Base-by-base conservation (phyloP, 2,888 invertebrate genomes). In the Plagodis dolabraria region DNA sequence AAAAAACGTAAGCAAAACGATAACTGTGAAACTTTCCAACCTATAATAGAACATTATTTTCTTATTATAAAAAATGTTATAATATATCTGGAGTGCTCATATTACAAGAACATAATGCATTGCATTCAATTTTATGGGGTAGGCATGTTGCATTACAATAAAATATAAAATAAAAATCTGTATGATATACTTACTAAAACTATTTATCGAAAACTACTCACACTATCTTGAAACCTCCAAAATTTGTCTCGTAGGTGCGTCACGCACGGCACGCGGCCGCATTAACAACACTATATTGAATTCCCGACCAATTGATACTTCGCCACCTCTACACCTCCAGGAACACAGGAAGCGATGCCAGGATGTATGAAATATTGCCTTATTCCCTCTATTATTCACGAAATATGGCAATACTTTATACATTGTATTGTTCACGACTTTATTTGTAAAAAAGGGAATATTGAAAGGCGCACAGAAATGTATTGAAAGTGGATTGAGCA, bases 291-390 rank as follows among this genome's bases (percentile, higher is more conserved):
- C 77, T 79, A 83, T 89, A 89, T 88, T 87, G 86, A 87, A 89
- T 88, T 87, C 85, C 79, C 77, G 69, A 80, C 75, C 86, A 86
- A 89, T 87, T 88, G 87, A 82, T 82, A 87, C 80, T 77, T 82
- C 79, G 80, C 79, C 83, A 83, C 83, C 82, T 82, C 76, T 48
- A 46, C 44, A 53, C 52, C 51, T 57, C 46, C 71, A 77, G 74
- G 75, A 82, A 76, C 83, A 51, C 60, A 85, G 89, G 88, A 89
- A 83, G 80, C 71, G 72, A 73, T 82, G 79, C 85, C 83, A 86
- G 81, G 77, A 80, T 75, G 74, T 72, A 69, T 64, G 69, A 75
- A 74, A 80, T 76, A 77, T 76, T 74, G 74, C 68, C 60, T 69
- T 67, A 70, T 62, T 69, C 60, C 64, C 65, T 74, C 57, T 68